A percentile compares a stretch with the other conserved stretches of the same genome.
Evolutionary conservation across 2,113 vertebrate species (phyloP).

Genomic region (Sylvietta virens): DNA sequence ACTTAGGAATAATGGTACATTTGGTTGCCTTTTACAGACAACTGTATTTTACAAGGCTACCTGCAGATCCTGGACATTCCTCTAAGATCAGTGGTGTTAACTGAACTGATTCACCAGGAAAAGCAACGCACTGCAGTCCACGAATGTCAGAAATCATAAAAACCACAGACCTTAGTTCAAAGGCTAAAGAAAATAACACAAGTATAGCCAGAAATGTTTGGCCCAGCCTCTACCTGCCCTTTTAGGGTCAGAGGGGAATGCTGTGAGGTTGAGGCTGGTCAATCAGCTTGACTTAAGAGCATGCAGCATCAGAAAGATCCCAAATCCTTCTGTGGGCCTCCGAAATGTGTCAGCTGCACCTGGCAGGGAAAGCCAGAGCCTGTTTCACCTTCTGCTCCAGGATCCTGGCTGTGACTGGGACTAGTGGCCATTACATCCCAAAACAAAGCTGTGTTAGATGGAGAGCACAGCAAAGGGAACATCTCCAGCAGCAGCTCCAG

Average conservation of each 20-base stretch:
- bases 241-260: not conserved
- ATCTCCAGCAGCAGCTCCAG: not conserved
- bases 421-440: not conserved
- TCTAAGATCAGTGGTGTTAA: not conserved
- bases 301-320: not conserved
- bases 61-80: not conserved
- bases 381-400: not conserved
- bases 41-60: not conserved
- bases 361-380: not conserved
- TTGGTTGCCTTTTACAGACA: not conserved
- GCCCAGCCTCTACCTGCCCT: not conserved
- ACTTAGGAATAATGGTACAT: not conserved
- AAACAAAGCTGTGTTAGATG: not conserved
- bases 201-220: not conserved
- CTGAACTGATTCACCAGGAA: not conserved
- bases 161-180: not conserved
- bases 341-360: not conserved
- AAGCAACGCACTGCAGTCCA: not conserved
- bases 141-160: rapidly evolving
- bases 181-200: not conserved
- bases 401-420: not conserved
- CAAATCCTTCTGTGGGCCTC: not conserved
- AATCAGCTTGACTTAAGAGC: not conserved
- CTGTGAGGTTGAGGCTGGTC: not conserved
- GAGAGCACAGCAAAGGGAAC: not conserved